Evolutionary conservation across 1,140 invertebrate genomes (phyloP).

Genomic region (Mizuhopecten yessoensis): DNA sequence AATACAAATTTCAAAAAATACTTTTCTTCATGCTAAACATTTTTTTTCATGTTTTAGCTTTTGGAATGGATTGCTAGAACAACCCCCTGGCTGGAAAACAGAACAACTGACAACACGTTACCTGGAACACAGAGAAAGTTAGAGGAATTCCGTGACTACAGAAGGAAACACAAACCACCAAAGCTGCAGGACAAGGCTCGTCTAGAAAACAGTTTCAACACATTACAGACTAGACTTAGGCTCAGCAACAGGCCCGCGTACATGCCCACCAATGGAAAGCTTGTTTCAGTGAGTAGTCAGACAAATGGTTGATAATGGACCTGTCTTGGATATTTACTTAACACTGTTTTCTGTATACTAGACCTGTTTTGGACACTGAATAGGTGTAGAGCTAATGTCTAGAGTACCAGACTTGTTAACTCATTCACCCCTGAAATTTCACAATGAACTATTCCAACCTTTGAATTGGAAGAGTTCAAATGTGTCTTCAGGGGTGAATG

Average conservation of each 20-base stretch:
- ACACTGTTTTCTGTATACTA: no score
- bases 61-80: constrained; percentile 99
- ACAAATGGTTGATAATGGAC: neutral
- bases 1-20: no score
- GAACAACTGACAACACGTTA: constrained; percentile 98
- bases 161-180: constrained; percentile 98
- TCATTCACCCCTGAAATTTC: no score
- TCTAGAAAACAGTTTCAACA: constrained; percentile 99
- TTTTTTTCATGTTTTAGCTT: constrained; percentile 86
- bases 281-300: constrained; percentile 91
- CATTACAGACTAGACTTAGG: constrained; percentile 96
- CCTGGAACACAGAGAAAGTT: constrained; percentile 98
- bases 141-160: constrained; percentile 99
- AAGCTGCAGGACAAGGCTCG: constrained; percentile 99
- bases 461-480: no score
- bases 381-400: no score
- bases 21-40: constrained; percentile 32
- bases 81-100: constrained; percentile 97
- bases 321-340: no score
- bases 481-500: no score
- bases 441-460: no score
- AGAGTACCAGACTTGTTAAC: no score
- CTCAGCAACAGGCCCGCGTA: constrained; percentile 99
- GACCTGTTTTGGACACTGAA: no score
- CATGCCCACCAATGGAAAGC: constrained; percentile 99